Evolutionary conservation across 2,113 vertebrate species (phyloP).

Genomic region (Eudorcas thomsonii): DNA sequence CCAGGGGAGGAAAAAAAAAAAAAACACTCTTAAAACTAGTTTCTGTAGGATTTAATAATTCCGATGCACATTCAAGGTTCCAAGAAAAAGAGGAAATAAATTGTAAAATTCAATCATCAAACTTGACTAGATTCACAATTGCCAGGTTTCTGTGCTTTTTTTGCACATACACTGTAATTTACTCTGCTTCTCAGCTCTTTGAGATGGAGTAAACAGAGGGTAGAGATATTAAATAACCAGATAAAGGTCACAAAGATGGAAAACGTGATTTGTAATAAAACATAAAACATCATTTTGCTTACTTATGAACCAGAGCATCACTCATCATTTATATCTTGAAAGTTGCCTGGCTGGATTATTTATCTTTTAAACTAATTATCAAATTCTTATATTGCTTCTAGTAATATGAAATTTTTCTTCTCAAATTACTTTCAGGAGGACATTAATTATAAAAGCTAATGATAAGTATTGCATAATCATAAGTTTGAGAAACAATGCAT

Average conservation of each 20-base stretch:
- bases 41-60: neutral
- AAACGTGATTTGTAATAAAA: neutral
- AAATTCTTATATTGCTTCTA: neutral
- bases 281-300: constrained; percentile 7
- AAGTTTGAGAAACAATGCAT: neutral
- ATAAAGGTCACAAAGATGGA: neutral
- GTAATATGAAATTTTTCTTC: neutral
- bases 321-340: neutral
- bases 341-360: neutral
- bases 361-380: neutral
- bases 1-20: neutral
- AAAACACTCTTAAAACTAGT: neutral
- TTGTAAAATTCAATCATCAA: neutral
- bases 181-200: neutral
- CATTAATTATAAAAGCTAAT: neutral
- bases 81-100: neutral
- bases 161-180: neutral
- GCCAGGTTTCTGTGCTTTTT: neutral
- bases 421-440: neutral
- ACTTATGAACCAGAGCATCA: neutral
- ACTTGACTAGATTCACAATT: rapidly evolving
- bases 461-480: neutral
- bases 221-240: neutral
- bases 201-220: neutral
- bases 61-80: neutral